These are phyloP conservation scores for Alsophila aescularia DNA, from an alignment of 2,888 invertebrate genomes.

Conservation along the genomic window DNA sequence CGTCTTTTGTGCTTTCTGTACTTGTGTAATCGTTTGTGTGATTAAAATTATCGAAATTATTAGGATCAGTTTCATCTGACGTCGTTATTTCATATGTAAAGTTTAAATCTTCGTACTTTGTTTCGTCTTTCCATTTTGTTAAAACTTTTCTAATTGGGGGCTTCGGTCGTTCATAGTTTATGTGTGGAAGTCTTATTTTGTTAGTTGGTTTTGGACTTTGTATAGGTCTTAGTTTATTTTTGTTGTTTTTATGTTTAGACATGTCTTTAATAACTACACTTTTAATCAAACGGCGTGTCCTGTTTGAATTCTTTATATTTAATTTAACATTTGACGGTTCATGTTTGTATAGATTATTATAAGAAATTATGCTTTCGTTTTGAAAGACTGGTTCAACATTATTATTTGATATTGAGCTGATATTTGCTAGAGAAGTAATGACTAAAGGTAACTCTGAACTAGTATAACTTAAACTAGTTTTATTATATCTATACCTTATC, in stretches of 20 bases:
- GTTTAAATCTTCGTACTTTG: constrained; percentile 73
- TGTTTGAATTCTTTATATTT: constrained; percentile 23
- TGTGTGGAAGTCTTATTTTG: constrained; percentile 24
- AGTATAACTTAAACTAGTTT: constrained; percentile 45
- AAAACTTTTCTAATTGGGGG: constrained; percentile 74
- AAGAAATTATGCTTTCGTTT: not conserved
- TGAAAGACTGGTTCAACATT: constrained; percentile 1
- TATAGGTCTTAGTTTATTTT: constrained; percentile 3
- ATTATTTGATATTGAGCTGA: constrained; percentile 6
- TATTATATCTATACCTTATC: constrained; percentile 73
- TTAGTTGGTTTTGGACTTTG: constrained; percentile 32
- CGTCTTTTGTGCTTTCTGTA: constrained; percentile 39
- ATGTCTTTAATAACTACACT: constrained; percentile 30
- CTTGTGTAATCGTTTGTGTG: constrained; percentile 32
- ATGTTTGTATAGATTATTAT: not conserved
- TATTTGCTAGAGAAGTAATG: constrained; percentile 46
- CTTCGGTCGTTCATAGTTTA: constrained; percentile 47
- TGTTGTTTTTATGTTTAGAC: constrained; percentile 41
- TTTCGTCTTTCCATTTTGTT: constrained; percentile 82
- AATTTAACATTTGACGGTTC: not conserved
- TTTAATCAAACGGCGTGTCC: constrained; percentile 44
- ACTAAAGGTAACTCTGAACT: constrained; percentile 48
- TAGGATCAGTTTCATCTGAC: constrained; percentile 46
- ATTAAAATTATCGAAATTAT: constrained; percentile 37
- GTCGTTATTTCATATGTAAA: constrained; percentile 65